Evolutionary conservation across 2,797 vertebrate genomes (phyloP).

Genomic region (Rallus crepitans): DNA sequence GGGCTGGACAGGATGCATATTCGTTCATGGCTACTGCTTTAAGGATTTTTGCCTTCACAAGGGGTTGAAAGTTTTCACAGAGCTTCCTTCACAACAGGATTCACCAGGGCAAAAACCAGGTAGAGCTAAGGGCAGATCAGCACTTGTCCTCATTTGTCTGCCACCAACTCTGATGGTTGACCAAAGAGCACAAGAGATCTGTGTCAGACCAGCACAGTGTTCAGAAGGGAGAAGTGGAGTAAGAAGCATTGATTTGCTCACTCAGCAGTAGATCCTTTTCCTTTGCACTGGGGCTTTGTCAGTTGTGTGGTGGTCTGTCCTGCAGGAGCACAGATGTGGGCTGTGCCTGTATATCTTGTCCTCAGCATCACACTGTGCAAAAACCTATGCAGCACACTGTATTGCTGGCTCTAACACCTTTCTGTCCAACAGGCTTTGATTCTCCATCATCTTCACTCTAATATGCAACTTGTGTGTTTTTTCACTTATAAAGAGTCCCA

Average conservation of each 20-base stretch:
- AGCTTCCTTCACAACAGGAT: not conserved
- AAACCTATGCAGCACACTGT: fast-evolving
- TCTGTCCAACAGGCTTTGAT: not conserved
- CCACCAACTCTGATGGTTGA: not conserved
- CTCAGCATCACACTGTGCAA: not conserved
- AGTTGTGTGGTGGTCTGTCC: not conserved
- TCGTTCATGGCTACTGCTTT: fast-evolving
- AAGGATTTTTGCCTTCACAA: not conserved
- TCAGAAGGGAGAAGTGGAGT: fast-evolving
- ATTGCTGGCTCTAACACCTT: not conserved
- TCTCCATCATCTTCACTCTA: not conserved
- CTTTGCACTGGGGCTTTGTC: not conserved
- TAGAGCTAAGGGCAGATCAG: not conserved
- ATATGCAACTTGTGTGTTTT: not conserved
- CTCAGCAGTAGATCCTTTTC: not conserved
- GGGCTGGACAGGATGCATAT: not conserved
- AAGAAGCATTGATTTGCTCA: not conserved
- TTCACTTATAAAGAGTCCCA: not conserved
- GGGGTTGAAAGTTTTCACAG: not conserved
- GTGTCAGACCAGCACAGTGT: not conserved
- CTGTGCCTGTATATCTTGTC: not conserved
- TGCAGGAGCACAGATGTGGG: not conserved
- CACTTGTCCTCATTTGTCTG: not conserved
- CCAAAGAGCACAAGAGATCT: not conserved
- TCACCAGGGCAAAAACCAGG: not conserved